Percentiles rank a stretch among this genome's conserved stretches.
These are phyloP conservation scores for Rotaria sp. DNA, from an alignment of 2,888 invertebrate species.

Conservation along the genomic window DNA sequence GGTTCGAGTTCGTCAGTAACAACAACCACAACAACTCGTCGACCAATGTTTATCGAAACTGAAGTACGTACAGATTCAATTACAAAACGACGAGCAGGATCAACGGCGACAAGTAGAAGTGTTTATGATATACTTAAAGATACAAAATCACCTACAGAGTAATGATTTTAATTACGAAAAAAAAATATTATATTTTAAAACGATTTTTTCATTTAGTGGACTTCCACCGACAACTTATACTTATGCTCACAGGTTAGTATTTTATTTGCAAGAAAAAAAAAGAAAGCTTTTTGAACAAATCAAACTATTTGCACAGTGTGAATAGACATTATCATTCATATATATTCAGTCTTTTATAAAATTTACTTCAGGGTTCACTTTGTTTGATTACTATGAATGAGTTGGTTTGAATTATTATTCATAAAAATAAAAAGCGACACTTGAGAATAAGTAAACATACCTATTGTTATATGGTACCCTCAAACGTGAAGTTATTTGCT, in stretches of 20 bases:
- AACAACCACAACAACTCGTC: background rate
- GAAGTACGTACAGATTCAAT: background rate
- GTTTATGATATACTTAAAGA: conserved; percentile 13
- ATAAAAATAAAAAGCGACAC: no score
- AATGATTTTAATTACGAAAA: background rate
- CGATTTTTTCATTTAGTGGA: background rate
- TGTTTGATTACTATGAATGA: no score
- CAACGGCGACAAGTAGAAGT: background rate
- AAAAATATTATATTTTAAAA: no score
- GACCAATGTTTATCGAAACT: background rate
- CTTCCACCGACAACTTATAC: background rate
- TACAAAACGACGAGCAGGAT: background rate
- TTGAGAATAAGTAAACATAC: no score
- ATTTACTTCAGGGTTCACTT: no score
- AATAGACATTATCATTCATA: no score
- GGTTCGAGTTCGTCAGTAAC: background rate
- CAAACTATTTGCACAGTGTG: no score
- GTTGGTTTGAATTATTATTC: no score
- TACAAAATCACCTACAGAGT: conserved; percentile 22
- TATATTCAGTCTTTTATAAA: no score
- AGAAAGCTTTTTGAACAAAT: no score
- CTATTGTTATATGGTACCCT: no score
- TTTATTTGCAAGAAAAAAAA: background rate
- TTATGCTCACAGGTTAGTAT: background rate
- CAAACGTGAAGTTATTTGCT: no score